These are phyloP conservation scores for Calliphora vicina DNA, from an alignment of 1,140 invertebrate species.

Conservation along the genomic window DNA sequence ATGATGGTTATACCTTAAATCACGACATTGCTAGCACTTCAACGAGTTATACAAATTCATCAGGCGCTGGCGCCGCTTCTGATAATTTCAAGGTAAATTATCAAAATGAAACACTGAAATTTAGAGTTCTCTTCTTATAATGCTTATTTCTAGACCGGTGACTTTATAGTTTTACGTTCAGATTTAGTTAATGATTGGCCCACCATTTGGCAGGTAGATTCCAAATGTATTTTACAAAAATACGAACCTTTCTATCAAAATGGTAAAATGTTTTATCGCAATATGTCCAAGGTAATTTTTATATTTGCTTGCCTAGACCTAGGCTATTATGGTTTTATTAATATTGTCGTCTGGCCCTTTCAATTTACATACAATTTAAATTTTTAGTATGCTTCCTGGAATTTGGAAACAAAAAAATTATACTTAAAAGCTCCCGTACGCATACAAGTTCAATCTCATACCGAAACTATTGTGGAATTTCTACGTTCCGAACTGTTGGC, in stretches of 20 bases:
- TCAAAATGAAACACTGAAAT: not conserved
- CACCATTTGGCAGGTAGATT: constrained; percentile 86
- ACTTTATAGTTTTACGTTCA: constrained; percentile 82
- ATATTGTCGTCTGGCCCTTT: not conserved
- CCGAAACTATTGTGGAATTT: constrained; percentile 83
- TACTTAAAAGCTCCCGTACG: constrained; percentile 80
- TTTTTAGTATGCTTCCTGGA: constrained; percentile 79
- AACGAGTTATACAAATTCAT: constrained; percentile 44
- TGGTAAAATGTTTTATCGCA: constrained; percentile 81
- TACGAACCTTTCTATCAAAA: constrained; percentile 85
- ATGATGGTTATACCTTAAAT: constrained; percentile 53
- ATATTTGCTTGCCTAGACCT: too few species aligned
- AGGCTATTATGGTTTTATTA: too few species aligned
- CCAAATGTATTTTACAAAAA: constrained; percentile 85
- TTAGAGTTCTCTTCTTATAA: too few species aligned
- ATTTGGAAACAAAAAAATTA: constrained; percentile 78
- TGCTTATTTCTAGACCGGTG: constrained; percentile 77
- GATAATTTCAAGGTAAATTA: constrained; percentile 60
- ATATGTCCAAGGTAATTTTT: constrained; percentile 86
- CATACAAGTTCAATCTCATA: constrained; percentile 74
- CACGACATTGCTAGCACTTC: constrained; percentile 52
- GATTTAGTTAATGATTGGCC: constrained; percentile 81
- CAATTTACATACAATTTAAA: not conserved
- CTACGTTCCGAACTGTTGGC: constrained; percentile 75
- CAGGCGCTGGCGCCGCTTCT: constrained; percentile 36